These are phyloP conservation scores for Paramisgurnus dabryanus DNA, from an alignment of 2,113 vertebrate genomes.

Conservation along the genomic window DNA sequence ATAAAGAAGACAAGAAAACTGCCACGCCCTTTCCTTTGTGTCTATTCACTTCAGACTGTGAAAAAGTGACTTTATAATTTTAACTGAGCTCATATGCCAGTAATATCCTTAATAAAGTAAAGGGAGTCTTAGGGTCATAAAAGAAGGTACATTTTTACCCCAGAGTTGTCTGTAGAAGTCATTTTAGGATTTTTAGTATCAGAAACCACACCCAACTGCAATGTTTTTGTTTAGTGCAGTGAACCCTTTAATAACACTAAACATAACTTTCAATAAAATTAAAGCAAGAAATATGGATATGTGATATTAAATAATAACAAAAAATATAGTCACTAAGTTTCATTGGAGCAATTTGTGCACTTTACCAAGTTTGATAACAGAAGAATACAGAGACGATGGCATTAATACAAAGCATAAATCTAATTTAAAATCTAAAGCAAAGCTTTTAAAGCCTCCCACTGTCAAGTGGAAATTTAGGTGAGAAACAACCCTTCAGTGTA, in stretches of 20 bases:
- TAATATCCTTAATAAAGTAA: background rate
- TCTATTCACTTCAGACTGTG: conserved; percentile 3
- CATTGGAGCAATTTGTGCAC: background rate
- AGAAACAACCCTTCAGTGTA: conserved; percentile 39
- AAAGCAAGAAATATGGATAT: no score
- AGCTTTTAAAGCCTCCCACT: conserved; percentile 41
- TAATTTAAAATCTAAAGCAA: conserved; percentile 25
- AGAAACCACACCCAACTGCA: no score
- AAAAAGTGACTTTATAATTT: background rate
- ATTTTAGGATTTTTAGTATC: background rate
- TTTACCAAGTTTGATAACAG: background rate
- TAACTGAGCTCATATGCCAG: background rate
- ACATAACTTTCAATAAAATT: background rate
- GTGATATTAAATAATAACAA: no score
- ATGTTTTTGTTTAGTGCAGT: background rate
- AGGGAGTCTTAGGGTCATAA: background rate
- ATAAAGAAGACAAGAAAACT: conserved; percentile 14
- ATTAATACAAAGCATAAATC: conserved; percentile 15
- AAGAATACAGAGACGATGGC: background rate
- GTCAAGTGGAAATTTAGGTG: conserved; percentile 40
- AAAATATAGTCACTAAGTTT: background rate
- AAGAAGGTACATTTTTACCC: background rate
- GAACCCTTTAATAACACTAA: background rate
- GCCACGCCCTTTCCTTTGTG: conserved; percentile 13
- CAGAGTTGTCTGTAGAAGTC: conserved; percentile 3